These are phyloP conservation scores for Dromius quadrimaculatus DNA, from an alignment of 2,888 invertebrate genomes.

Conservation along the genomic window DNA sequence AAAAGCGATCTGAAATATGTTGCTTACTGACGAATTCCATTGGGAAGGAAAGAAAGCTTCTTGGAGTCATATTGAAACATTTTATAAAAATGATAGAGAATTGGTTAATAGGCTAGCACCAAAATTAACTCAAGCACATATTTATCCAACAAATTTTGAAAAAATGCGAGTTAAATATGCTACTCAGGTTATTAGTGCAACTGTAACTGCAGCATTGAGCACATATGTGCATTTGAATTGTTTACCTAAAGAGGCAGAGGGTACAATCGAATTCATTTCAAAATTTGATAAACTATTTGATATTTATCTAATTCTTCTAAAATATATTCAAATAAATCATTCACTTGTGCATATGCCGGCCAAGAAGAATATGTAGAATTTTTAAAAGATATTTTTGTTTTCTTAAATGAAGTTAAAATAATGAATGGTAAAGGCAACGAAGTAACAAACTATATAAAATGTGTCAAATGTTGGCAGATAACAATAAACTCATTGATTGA, in stretches of 20 bases:
- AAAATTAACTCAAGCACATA: constrained; percentile 59
- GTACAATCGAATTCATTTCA: constrained; percentile 54
- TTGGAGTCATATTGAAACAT: constrained; percentile 52
- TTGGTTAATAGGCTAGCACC: constrained; percentile 54
- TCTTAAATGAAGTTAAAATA: constrained; percentile 53
- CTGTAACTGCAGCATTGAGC: constrained; percentile 57
- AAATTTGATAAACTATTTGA: constrained; percentile 57
- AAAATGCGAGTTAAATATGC: constrained; percentile 58
- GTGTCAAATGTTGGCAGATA: constrained; percentile 53
- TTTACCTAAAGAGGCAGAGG: constrained; percentile 52
- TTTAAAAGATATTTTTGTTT: constrained; percentile 53
- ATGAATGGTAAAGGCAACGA: constrained; percentile 50
- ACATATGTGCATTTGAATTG: constrained; percentile 53
- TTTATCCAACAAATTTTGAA: constrained; percentile 57
- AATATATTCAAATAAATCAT: constrained; percentile 22
- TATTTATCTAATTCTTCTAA: constrained; percentile 55
- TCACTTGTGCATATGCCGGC: constrained; percentile 47
- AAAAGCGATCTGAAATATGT: no score
- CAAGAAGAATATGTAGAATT: constrained; percentile 52
- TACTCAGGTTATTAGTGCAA: constrained; percentile 58
- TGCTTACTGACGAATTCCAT: no score
- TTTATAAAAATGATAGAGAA: constrained; percentile 54
- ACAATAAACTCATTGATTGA: constrained; percentile 54
- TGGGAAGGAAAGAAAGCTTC: no score
- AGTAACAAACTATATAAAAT: constrained; percentile 54